Percentiles rank a stretch among this genome's conserved stretches.
phyloP scores from a whole-genome alignment of 2,888 invertebrate genomes.

The Chromoteleia sp. region DNA sequence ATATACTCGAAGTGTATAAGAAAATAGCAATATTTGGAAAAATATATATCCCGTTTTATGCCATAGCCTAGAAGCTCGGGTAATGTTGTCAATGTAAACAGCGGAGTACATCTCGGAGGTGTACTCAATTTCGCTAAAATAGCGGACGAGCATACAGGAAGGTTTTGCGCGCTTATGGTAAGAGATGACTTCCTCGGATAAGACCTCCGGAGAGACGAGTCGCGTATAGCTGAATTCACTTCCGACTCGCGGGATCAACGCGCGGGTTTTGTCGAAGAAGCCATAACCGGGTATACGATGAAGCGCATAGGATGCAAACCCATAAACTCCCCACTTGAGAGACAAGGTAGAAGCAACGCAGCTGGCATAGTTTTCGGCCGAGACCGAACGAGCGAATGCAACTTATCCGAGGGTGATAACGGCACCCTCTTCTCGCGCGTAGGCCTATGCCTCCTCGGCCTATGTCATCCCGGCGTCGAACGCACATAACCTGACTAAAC shows the following conservation, averaged over 20 bases:
- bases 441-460: conserved; percentile 53
- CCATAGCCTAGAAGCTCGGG: conserved; percentile 52
- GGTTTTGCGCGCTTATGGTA: conserved; percentile 57
- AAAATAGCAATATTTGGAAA: conserved; percentile 66
- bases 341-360: conserved; percentile 51
- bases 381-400: conserved; percentile 74
- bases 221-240: conserved; percentile 71
- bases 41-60: conserved; percentile 65
- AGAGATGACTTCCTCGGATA: conserved; percentile 63
- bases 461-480: conserved; percentile 69
- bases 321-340: conserved; percentile 80
- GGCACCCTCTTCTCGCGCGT: conserved; percentile 40
- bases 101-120: conserved; percentile 68
- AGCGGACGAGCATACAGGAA: conserved; percentile 65
- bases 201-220: conserved; percentile 62
- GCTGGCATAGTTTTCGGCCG: conserved; percentile 73
- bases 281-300: conserved; percentile 82
- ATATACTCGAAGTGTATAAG: conserved; percentile 48
- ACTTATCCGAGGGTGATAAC: conserved; percentile 57
- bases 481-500: conserved; percentile 74
- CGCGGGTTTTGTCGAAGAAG: conserved; percentile 79
- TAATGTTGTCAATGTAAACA: conserved; percentile 63
- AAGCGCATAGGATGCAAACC: conserved; percentile 82
- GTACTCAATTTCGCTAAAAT: conserved; percentile 83
- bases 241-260: conserved; percentile 68